These are phyloP conservation scores for Drosophila picticornis DNA, from an alignment of 2,888 invertebrate genomes.

Conservation along the genomic window DNA sequence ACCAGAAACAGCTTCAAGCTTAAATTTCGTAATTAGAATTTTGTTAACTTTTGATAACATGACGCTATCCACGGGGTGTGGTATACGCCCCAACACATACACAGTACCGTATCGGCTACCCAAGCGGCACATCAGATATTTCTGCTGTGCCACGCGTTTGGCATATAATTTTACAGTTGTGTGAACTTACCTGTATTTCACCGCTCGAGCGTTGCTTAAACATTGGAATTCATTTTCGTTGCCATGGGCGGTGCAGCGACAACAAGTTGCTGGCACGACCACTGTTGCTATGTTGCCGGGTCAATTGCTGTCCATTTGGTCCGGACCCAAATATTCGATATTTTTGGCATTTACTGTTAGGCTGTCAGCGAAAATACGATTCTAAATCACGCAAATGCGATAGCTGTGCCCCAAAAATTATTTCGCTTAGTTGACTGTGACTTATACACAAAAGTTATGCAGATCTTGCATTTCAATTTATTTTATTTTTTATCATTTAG, in stretches of 20 bases:
- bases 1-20: background rate
- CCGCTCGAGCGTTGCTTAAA: constrained; percentile 15
- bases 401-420: constrained; percentile 15
- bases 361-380: constrained; percentile 45
- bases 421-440: constrained; percentile 24
- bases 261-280: constrained; percentile 5
- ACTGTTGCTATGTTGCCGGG: constrained; percentile 28
- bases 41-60: constrained; percentile 51
- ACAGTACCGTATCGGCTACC: constrained; percentile 42
- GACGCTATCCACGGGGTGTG: background rate
- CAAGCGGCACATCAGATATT: constrained; percentile 58
- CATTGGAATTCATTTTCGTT: constrained; percentile 43
- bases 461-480: background rate
- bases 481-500: background rate
- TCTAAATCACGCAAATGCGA: constrained; percentile 43
- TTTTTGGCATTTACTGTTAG: constrained; percentile 33
- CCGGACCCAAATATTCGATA: constrained; percentile 40
- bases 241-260: constrained; percentile 10
- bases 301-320: constrained; percentile 63
- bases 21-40: constrained; percentile 69
- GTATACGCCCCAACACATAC: constrained; percentile 1
- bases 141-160: constrained; percentile 55
- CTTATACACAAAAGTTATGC: background rate
- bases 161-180: constrained; percentile 75
- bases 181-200: constrained; percentile 26